Base-by-base conservation (phyloP, 2,797 vertebrate species). In the Microhierax caerulescens region DNA sequence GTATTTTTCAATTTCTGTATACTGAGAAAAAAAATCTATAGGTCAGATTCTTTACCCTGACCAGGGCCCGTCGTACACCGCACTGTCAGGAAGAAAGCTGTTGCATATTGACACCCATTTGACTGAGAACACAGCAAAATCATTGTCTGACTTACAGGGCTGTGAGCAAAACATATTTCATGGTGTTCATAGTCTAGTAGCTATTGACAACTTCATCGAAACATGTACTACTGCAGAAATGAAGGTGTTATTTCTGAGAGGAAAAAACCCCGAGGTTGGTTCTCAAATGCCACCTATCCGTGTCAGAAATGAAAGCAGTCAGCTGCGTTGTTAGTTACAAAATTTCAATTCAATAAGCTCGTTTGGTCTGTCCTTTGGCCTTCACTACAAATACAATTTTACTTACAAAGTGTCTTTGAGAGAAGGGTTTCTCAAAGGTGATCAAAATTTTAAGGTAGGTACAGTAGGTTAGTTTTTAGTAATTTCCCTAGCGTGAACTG, bases 181-280 rank as follows among this genome's bases (percentile, higher is more conserved):
- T 54, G 32, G 18, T 27, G 30, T 54, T 88, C 64, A 10, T 11
- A 73, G 60, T 57, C 59, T 5, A 61, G 75, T 37, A 70, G 53
- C 57, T 67, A 74, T 80, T 92, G 85, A 77, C 75, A 88, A 25
- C 59, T 61, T 78, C 39, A 39, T 70, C 73, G 37, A 15, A 64
- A 92, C 39, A 60, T 34, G 64, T 43, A 50, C 54, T 65, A 6
- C n/a, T 65, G 68, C 45, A n/a, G 78, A 91, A 51, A 34, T 56
- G 34, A 60, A 77, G 53, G 48, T 91, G 25, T 53, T 82, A 25
- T 47, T 95, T 54, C 39, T 82, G 80, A 60, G 56, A 50, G 60
- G 37, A 14, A 32, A 74, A 47, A 21, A 0, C 1, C 34, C 5
- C 20, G 11, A 54, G 28, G 23, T 37, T 53, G n/a, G 2, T 63